Base-by-base conservation (phyloP, 2,888 invertebrate genomes). In the Drosophila nigritarsus region DNA sequence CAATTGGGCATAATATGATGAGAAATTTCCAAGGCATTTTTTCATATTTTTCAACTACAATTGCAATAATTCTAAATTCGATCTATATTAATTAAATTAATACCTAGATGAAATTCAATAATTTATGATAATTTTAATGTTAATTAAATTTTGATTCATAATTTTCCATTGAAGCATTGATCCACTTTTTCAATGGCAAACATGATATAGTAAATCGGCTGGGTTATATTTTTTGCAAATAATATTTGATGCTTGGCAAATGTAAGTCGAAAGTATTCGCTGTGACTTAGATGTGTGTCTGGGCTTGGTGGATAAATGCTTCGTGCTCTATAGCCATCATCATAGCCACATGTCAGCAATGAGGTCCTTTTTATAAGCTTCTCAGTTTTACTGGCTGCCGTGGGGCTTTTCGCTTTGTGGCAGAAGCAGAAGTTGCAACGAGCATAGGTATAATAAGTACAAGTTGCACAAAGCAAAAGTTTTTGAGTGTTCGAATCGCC, bases 391-490 rank as follows among this genome's bases (percentile, higher is more conserved):
- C 32, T 50, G 49, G 15, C 42, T 40, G 78, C 74, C 58, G 48
- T 55, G 32, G 49, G 59, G 73, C 40, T 63, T 48, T 55, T 50
- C 18, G 48, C 65, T 55, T 62, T 75, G 73, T 59, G 45, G 34
- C 78, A 50, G 32, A 55, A 50, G 32, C 73, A 54, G 11, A 32
- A 66, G 79, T 66, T 66, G 36, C 36, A 40, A 45, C 50, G 50
- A 66, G 66, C 29, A 54, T 58, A 15, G 42, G 48, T 64, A 56
- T 49, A 61, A 54, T 68, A 65, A 27, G 36, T 65, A 58, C 42
- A n/a, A 51, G 80, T 85, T 72, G 80, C 86, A 72, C 72, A 75
- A 61, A 65, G 69, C 69, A 66, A 74, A 71, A 74, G 81, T 80
- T 71, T 50, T 51, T 63, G 62, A 65, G 77, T 86, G 77, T 73